These are phyloP conservation scores for Ochotona curzoniae DNA, from an alignment of 2,113 vertebrate species.

Conservation along the genomic window DNA sequence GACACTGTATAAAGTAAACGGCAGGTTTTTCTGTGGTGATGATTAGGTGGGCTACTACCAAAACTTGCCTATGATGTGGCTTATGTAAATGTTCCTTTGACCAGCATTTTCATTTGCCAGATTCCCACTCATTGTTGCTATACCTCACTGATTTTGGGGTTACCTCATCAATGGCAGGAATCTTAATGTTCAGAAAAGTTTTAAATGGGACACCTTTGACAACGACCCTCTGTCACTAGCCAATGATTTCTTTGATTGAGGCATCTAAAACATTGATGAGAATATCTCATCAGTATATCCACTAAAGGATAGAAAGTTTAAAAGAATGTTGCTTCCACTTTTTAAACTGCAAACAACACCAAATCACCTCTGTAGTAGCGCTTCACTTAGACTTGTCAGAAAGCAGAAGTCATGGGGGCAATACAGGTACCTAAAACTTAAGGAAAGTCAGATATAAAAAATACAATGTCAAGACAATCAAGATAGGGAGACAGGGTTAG, in stretches of 20 bases:
- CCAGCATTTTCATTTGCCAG: background rate
- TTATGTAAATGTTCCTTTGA: background rate
- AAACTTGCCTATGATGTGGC: background rate
- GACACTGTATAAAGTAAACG: background rate
- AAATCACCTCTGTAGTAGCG: background rate
- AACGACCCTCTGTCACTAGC: background rate
- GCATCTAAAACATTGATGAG: slow-evolving; percentile 31
- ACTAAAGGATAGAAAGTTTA: background rate
- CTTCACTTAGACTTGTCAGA: slow-evolving; percentile 9
- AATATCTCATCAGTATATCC: slow-evolving; percentile 10
- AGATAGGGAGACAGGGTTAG: no score
- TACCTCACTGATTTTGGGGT: background rate
- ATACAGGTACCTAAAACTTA: background rate
- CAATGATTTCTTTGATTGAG: slow-evolving; percentile 13
- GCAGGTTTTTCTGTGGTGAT: background rate
- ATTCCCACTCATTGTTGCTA: background rate
- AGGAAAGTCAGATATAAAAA: background rate
- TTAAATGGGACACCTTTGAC: background rate
- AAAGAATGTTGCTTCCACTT: background rate
- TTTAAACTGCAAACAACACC: background rate
- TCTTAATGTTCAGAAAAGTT: background rate
- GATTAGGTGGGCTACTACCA: background rate
- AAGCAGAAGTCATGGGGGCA: background rate
- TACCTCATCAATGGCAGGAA: background rate
- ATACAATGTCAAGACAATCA: background rate